Evolutionary conservation across 2,888 invertebrate species (phyloP).

Genomic region (Scaptomyza tumidula): DNA sequence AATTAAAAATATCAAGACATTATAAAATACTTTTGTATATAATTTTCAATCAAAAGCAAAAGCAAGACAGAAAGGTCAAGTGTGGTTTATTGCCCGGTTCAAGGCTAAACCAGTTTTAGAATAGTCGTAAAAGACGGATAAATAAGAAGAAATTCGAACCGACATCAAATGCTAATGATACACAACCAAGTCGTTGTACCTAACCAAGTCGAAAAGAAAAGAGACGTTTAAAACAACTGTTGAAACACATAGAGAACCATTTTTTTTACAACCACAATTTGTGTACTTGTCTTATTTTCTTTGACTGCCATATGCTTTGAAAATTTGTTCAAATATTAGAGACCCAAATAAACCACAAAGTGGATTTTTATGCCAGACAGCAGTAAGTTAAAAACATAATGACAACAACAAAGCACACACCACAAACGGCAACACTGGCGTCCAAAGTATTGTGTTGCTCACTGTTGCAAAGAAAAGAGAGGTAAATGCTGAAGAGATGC

Average conservation of each 20-base stretch:
- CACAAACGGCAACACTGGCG: slow-evolving; percentile 65
- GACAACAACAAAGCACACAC: slow-evolving; percentile 40
- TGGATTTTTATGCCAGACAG: slow-evolving; percentile 53
- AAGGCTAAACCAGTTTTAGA: slow-evolving; percentile 44
- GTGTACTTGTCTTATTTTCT: slow-evolving; percentile 19
- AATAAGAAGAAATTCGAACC: neutral
- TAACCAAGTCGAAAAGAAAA: slow-evolving; percentile 2
- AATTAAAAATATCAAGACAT: slow-evolving; percentile 9
- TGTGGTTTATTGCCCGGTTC: slow-evolving; percentile 25
- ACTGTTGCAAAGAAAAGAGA: slow-evolving; percentile 21
- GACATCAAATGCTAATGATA: slow-evolving; percentile 9
- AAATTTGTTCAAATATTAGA: slow-evolving; percentile 62
- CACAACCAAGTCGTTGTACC: slow-evolving; percentile 4
- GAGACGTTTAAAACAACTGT: slow-evolving; percentile 28
- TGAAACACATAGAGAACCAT: slow-evolving; percentile 19
- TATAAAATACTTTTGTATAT: neutral
- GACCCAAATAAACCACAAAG: slow-evolving; percentile 62
- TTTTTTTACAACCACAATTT: slow-evolving; percentile 2
- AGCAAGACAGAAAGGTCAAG: slow-evolving; percentile 61
- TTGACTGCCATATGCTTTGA: slow-evolving; percentile 14
- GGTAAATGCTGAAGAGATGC: slow-evolving; percentile 37
- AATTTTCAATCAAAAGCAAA: slow-evolving; percentile 25
- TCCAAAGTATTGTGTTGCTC: slow-evolving; percentile 28
- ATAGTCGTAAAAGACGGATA: slow-evolving; percentile 7
- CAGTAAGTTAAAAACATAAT: slow-evolving; percentile 41